Evolutionary conservation across 2,888 invertebrate genomes (phyloP).

Genomic region (Hyppa rectilinea): DNA sequence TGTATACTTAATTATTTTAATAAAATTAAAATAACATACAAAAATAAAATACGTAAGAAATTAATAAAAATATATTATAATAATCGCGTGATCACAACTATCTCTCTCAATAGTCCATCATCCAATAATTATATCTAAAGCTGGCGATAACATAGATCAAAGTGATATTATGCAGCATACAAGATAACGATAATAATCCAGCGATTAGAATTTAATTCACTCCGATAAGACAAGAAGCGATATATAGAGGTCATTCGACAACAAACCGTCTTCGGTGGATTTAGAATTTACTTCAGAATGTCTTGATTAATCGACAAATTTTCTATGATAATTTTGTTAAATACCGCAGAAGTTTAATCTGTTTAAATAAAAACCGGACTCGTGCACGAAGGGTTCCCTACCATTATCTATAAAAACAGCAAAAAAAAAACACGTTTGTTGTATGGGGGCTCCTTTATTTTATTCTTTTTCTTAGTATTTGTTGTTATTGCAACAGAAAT

Average conservation of each 20-base stretch:
- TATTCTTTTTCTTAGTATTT: too few species aligned
- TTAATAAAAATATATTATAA: too few species aligned
- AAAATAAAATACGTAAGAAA: too few species aligned
- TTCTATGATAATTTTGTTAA: background rate
- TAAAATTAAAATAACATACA: too few species aligned
- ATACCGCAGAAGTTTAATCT: too few species aligned
- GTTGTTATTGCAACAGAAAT: too few species aligned
- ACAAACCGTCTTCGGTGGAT: background rate
- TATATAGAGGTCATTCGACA: conserved; percentile 30
- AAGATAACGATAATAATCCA: conserved; percentile 16
- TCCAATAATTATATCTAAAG: background rate
- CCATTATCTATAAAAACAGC: too few species aligned
- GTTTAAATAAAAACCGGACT: too few species aligned
- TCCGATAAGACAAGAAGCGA: conserved; percentile 15
- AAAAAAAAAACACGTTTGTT: too few species aligned
- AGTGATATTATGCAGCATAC: background rate
- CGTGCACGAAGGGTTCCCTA: too few species aligned
- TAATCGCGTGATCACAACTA: conserved; percentile 27
- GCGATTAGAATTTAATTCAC: conserved; percentile 38
- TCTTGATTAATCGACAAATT: conserved; percentile 12
- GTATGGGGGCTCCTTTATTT: too few species aligned
- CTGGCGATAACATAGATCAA: background rate
- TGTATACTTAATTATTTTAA: too few species aligned
- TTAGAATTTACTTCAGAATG: conserved; percentile 5
- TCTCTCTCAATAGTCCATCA: background rate